Conservation (phyloP, 2,113 vertebrate genomes). For the Odobenus rosmarus region DNA sequence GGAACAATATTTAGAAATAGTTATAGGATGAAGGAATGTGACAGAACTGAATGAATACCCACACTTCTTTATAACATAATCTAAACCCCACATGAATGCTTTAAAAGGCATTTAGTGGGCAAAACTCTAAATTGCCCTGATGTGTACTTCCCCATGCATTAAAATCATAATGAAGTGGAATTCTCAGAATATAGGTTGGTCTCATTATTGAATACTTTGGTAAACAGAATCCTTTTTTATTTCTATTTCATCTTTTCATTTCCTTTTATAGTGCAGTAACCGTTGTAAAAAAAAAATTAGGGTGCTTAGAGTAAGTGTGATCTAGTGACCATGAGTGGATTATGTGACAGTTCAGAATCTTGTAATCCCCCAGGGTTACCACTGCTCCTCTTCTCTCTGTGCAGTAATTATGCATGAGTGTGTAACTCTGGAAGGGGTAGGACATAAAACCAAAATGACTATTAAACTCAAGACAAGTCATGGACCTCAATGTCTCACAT, state of each 20-base stretch:
- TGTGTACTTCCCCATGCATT: background rate
- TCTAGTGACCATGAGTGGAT: background rate
- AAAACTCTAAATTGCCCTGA: background rate
- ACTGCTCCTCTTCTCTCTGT: background rate
- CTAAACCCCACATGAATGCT: background rate
- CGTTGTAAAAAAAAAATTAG: background rate
- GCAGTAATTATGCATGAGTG: background rate
- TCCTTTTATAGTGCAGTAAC: background rate
- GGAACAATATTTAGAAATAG: background rate
- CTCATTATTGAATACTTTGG: background rate
- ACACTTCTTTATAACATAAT: background rate
- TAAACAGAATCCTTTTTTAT: background rate
- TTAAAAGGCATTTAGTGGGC: background rate
- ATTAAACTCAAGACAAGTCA: background rate
- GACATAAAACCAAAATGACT: background rate
- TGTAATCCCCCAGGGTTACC: fast-evolving
- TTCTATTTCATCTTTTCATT: background rate
- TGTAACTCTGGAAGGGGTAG: fast-evolving
- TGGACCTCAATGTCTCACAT: background rate
- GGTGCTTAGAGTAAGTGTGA: background rate
- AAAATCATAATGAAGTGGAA: background rate
- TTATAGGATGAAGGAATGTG: background rate
- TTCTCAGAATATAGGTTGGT: background rate
- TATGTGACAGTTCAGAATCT: background rate
- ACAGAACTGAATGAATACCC: background rate